phyloP scores from a whole-genome alignment of 2,888 invertebrate genomes.

The Cantharis flavilabris region DNA sequence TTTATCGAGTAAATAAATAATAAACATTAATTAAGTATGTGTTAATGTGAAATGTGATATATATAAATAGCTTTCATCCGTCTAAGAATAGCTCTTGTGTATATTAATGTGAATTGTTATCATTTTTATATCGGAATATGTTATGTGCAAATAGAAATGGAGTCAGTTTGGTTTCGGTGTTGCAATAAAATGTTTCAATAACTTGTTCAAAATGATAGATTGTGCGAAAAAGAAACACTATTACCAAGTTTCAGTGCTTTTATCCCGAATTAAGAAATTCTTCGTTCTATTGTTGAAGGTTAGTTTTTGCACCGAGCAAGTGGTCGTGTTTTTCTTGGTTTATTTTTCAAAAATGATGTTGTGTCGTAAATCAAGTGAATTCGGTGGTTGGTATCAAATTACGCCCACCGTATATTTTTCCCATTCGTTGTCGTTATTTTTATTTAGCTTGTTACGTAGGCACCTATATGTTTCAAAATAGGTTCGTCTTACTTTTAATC shows the following conservation, averaged over 20 bases:
- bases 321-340: not conserved
- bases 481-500: constrained; percentile 24
- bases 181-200: not conserved
- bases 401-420: constrained; percentile 19
- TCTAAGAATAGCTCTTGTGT: constrained; percentile 22
- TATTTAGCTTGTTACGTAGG: constrained; percentile 29
- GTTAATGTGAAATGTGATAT: constrained; percentile 16
- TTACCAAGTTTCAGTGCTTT: constrained; percentile 17
- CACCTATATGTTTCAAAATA: constrained; percentile 27
- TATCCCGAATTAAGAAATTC: constrained; percentile 32
- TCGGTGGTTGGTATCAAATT: not conserved
- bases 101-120: constrained; percentile 22
- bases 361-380: not conserved
- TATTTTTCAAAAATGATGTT: not conserved
- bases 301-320: constrained; percentile 20
- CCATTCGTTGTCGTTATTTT: constrained; percentile 31
- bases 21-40: constrained; percentile 24
- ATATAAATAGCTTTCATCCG: constrained; percentile 14
- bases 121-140: constrained; percentile 9
- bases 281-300: constrained; percentile 35
- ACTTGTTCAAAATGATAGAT: constrained; percentile 8
- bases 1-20: constrained; percentile 22
- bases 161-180: constrained; percentile 1
- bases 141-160: not conserved
- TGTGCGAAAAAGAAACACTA: constrained; percentile 8